phyloP scores from a whole-genome alignment of 2,113 vertebrate species.

The Melanerpes formicivorus region DNA sequence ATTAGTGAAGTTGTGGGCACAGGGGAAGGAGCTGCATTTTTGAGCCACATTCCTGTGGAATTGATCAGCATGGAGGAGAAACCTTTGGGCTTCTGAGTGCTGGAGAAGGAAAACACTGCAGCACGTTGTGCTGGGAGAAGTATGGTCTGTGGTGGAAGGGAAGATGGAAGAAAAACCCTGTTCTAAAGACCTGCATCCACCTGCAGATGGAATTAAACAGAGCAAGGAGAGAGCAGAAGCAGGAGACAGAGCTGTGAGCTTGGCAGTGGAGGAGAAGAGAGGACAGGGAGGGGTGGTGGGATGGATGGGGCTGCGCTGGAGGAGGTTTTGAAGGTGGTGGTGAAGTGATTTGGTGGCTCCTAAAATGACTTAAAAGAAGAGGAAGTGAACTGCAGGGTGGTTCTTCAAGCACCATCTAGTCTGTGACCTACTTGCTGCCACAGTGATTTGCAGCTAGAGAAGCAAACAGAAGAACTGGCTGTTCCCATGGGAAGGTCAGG shows the following conservation, averaged over 20 bases:
- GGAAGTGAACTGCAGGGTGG: not conserved
- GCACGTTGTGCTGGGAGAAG: accelerated
- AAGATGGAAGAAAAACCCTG: not conserved
- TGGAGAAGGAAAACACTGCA: not conserved
- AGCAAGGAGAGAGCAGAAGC: not conserved
- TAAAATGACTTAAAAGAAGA: not conserved
- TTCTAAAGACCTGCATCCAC: not conserved
- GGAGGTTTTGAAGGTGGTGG: not conserved
- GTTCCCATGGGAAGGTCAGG: not conserved
- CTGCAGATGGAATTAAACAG: not conserved
- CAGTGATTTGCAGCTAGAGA: not conserved
- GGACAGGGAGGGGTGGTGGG: not conserved
- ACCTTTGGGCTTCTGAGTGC: not conserved
- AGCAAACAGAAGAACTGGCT: not conserved
- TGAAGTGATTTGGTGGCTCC: not conserved
- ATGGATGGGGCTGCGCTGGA: not conserved
- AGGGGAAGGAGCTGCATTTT: not conserved
- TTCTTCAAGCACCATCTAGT: not conserved
- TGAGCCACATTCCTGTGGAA: not conserved
- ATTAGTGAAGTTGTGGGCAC: not conserved
- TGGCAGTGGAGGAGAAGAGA: not conserved
- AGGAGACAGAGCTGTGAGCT: not conserved
- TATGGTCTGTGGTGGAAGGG: not conserved
- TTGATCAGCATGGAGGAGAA: not conserved
- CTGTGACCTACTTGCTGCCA: not conserved